phyloP scores from a whole-genome alignment of 1,140 invertebrate species.

The Orussus abietinus region DNA sequence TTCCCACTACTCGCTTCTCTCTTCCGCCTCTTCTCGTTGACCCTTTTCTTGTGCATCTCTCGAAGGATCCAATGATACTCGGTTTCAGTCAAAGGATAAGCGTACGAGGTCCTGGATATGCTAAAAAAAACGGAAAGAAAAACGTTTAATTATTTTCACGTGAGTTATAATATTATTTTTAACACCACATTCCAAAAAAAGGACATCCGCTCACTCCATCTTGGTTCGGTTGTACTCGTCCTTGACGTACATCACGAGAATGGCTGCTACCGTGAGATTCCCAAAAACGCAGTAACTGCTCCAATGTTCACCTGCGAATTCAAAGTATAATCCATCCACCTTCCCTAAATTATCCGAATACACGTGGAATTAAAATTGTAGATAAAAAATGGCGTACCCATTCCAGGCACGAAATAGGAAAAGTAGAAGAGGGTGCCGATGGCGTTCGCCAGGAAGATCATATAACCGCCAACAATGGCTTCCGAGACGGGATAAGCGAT shows the following conservation, averaged over 20 bases:
- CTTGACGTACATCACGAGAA: slow-evolving; percentile 16
- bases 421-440: slow-evolving; percentile 44
- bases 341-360: no score
- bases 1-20: neutral
- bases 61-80: neutral
- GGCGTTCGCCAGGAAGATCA: slow-evolving; percentile 50
- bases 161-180: no score
- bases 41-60: neutral
- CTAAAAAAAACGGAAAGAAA: no score
- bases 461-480: slow-evolving; percentile 49
- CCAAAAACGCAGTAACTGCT: slow-evolving; percentile 19
- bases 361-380: no score
- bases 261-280: slow-evolving; percentile 13
- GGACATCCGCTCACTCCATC: slow-evolving; percentile 10
- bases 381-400: slow-evolving; percentile 32
- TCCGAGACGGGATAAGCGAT: slow-evolving; percentile 54
- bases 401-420: slow-evolving; percentile 44
- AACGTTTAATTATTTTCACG: no score
- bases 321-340: no score
- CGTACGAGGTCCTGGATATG: neutral
- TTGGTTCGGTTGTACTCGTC: slow-evolving; percentile 23
- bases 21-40: neutral
- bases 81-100: neutral
- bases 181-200: no score
- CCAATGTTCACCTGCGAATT: slow-evolving; percentile 20